phyloP scores from a whole-genome alignment of 2,797 vertebrate genomes.

The Leptodactylus fallax region DNA sequence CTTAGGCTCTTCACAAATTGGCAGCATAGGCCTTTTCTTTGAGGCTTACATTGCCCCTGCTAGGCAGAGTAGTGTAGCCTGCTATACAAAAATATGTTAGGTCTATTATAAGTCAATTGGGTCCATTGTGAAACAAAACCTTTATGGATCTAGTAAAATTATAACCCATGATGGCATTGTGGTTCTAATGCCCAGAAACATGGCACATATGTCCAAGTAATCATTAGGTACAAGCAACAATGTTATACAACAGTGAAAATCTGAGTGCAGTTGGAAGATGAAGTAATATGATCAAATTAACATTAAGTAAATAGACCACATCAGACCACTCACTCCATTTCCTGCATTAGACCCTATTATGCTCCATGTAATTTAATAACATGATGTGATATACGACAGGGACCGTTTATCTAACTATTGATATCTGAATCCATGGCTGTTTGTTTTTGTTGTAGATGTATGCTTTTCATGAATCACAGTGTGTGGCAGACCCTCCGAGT shows the following conservation, averaged over 20 bases:
- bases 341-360: slow-evolving; percentile 55
- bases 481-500: slow-evolving; percentile 19
- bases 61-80: too few species aligned
- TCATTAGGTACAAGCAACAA: background rate
- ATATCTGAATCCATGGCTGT: slow-evolving; percentile 36
- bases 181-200: background rate
- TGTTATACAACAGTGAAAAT: slow-evolving; percentile 13
- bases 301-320: slow-evolving; percentile 42
- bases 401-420: slow-evolving; percentile 37
- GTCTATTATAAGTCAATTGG: too few species aligned
- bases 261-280: slow-evolving; percentile 16
- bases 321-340: slow-evolving; percentile 52
- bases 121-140: too few species aligned
- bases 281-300: slow-evolving; percentile 53
- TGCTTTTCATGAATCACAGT: slow-evolving; percentile 33
- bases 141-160: too few species aligned
- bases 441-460: slow-evolving; percentile 41
- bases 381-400: slow-evolving; percentile 47
- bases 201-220: background rate
- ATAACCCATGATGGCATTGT: background rate
- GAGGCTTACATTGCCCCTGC: too few species aligned
- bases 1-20: too few species aligned
- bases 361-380: slow-evolving; percentile 53
- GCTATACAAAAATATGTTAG: too few species aligned
- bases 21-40: too few species aligned